phyloP scores from a whole-genome alignment of 2,888 invertebrate species.

The Neuroscelio doddi region DNA sequence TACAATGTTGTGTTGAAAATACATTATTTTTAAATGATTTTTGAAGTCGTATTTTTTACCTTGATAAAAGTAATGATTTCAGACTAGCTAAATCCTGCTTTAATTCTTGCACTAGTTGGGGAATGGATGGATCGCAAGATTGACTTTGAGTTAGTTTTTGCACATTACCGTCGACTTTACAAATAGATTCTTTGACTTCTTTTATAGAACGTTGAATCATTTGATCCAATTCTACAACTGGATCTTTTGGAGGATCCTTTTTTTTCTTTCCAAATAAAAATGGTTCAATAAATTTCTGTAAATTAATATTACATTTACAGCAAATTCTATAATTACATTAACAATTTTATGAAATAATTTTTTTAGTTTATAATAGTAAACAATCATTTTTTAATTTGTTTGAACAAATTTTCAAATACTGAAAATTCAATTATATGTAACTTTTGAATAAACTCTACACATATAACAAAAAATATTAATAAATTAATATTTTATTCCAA shows the following conservation, averaged over 20 bases:
- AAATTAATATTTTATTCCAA: no score
- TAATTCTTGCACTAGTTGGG: conserved; percentile 66
- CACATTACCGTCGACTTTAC: conserved; percentile 79
- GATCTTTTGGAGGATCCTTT: conserved; percentile 79
- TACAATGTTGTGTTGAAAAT: no score
- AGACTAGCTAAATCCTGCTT: conserved; percentile 69
- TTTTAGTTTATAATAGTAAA: no score
- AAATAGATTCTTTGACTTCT: conserved; percentile 79
- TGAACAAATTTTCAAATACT: no score
- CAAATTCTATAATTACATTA: neutral
- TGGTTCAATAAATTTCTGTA: conserved; percentile 78
- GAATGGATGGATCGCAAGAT: conserved; percentile 60
- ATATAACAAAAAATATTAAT: no score
- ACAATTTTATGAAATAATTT: no score
- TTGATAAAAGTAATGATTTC: conserved; percentile 67
- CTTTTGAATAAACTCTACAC: no score
- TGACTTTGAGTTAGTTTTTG: conserved; percentile 69
- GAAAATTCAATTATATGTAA: no score
- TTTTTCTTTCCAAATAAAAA: conserved; percentile 80
- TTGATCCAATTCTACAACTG: conserved; percentile 79
- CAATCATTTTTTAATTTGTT: no score
- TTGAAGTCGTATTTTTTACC: no score
- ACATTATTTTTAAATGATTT: no score
- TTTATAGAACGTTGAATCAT: conserved; percentile 76
- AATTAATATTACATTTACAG: no score